Evolutionary conservation across 1,140 invertebrate species (phyloP), one percentile per base, ranked within the genome.

Genomic region (Subanguina moxae): DNA sequence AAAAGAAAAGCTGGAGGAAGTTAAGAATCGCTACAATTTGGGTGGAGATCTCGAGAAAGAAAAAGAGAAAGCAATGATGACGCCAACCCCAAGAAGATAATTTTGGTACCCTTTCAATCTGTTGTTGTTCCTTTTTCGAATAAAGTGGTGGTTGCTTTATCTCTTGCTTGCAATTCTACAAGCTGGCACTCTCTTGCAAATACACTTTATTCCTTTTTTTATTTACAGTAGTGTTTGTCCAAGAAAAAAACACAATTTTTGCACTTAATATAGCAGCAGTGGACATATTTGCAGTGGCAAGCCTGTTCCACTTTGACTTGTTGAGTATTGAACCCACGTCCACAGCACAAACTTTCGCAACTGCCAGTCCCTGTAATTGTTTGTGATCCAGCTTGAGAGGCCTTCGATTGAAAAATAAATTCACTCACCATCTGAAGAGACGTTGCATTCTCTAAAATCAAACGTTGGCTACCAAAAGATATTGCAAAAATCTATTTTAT

Each of bases 1-100:
- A 84, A 89, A 91, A 85, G 92, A 96, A 82, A 94, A 97, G 85
- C 86, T 98, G 23, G 93, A 97, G 80, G 92, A 93, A 84, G 88
- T 97, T 74, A 97, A 97, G 84, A 89, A 90, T 65, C 96, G 96
- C 85, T 97, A 94, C 83, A 89, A 89, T 72, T 77, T 90, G 1
- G 80, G 80, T n/a, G 80, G 80, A 62, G 80, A 82, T 64, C 57
- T 82, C 13, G 80, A 83, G 17, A 82, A 82, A 59, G 82, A 80
- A 45, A 83, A 82, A 59, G 81, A 82, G 46, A 72, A 82, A 32
- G 67, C 76, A 28, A 25, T 65, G 25, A 69, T 66, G 59, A 73
- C 71, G 21, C 71, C 71, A 17, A 57, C 62, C n/a, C 30, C 67
- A 13, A 42, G 32, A 30, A 43, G 67, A 30, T 17, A 28, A 38